Evolutionary conservation across 2,113 vertebrate genomes (phyloP).

Genomic region (Cottus gobio): DNA sequence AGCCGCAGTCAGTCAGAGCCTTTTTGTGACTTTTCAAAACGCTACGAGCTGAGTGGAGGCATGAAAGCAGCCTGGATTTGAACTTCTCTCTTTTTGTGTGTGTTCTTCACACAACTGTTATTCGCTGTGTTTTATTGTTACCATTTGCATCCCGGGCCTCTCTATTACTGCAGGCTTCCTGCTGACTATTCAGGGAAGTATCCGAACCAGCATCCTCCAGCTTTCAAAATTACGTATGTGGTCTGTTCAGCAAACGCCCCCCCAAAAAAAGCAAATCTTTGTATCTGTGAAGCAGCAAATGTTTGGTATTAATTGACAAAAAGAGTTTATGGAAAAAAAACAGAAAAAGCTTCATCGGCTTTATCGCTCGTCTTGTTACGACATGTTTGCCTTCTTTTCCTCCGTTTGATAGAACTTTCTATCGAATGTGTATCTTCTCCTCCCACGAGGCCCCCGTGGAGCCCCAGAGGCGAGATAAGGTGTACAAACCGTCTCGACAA

Average conservation of each 20-base stretch:
- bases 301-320: not conserved
- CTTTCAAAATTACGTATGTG: not conserved
- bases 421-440: slow-evolving; percentile 43
- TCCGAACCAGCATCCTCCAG: not conserved
- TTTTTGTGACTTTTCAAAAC: no score
- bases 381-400: slow-evolving; percentile 27
- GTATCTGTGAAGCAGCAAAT: not conserved
- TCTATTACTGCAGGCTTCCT: not conserved
- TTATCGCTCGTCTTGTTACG: slow-evolving; percentile 14
- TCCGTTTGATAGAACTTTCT: slow-evolving; percentile 44
- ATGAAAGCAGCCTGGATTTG: no score
- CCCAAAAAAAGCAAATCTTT: not conserved
- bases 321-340: not conserved
- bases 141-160: not conserved
- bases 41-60: no score
- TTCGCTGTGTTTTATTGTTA: not conserved
- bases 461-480: slow-evolving; percentile 62
- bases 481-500: slow-evolving; percentile 59
- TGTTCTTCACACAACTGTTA: not conserved
- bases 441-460: slow-evolving; percentile 39
- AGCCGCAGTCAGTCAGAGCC: no score
- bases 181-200: not conserved
- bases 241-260: not conserved
- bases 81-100: no score
- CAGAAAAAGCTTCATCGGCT: no score